phyloP scores from a whole-genome alignment of 92 coral and sea anemone genomes.

The Epizoanthus rinbou region DNA sequence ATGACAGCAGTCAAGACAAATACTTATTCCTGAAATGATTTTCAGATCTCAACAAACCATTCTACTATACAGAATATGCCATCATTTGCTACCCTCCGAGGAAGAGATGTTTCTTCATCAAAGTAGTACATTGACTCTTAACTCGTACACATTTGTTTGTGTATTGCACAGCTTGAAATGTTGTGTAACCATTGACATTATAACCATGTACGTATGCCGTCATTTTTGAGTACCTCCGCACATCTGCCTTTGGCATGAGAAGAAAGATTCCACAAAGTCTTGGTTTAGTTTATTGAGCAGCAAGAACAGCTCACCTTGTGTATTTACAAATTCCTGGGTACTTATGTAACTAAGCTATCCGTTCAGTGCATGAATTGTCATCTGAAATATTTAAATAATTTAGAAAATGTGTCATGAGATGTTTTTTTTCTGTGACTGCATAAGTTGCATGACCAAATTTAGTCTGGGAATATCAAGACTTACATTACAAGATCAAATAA shows the following conservation, averaged over 20 bases:
- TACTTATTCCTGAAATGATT: no score
- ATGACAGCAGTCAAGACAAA: no score
- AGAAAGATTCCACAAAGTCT: conserved; percentile 60
- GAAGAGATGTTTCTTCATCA: conserved; percentile 23
- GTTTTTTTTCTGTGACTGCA: neutral
- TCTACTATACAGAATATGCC: conserved; percentile 34
- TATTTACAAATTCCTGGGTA: conserved; percentile 17
- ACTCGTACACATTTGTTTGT: conserved; percentile 53
- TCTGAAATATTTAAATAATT: conserved; percentile 17
- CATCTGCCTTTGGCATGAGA: conserved; percentile 60
- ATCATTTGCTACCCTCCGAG: conserved; percentile 27
- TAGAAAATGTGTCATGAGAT: neutral
- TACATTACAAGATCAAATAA: no score
- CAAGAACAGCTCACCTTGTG: conserved; percentile 46
- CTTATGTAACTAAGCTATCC: conserved; percentile 40
- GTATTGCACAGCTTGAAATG: conserved; percentile 34
- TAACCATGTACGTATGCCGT: conserved; percentile 54
- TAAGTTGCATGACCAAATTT: no score
- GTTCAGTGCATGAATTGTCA: conserved; percentile 41
- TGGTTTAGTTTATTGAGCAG: conserved; percentile 48
- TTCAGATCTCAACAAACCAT: conserved; percentile 25
- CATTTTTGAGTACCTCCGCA: conserved; percentile 68
- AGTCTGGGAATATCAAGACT: no score
- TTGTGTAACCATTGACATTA: conserved; percentile 7
- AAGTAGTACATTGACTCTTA: conserved; percentile 21